Evolutionary conservation across 2,797 vertebrate species (phyloP).

Genomic region (Melanotaenia boesemani): DNA sequence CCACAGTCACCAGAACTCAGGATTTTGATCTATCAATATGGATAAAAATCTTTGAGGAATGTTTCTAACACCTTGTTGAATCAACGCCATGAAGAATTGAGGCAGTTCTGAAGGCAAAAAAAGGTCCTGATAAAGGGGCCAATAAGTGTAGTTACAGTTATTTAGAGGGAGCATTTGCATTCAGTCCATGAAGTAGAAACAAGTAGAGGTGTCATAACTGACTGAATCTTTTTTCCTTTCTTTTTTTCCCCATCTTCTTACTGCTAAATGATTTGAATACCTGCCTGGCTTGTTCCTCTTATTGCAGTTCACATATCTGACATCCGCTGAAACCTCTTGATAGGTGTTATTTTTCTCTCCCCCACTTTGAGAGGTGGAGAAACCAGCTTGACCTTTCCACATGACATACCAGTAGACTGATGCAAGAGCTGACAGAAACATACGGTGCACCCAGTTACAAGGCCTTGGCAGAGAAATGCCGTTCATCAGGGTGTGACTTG

Average conservation of each 20-base stretch:
- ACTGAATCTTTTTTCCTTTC: background rate
- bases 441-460: constrained; percentile 45
- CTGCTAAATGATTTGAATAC: constrained; percentile 36
- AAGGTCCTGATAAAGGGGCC: too few species aligned
- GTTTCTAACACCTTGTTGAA: too few species aligned
- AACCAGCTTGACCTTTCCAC: constrained; percentile 77
- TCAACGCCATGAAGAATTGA: too few species aligned
- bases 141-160: too few species aligned
- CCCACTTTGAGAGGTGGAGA: constrained; percentile 52
- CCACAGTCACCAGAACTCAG: too few species aligned
- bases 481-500: constrained; percentile 49
- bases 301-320: constrained; percentile 54
- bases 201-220: too few species aligned
- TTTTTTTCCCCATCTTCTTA: background rate
- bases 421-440: constrained; percentile 69
- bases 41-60: too few species aligned
- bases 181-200: too few species aligned
- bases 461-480: constrained; percentile 40
- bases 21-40: too few species aligned
- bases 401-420: constrained; percentile 71
- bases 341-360: constrained; percentile 39
- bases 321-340: constrained; percentile 57
- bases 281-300: constrained; percentile 19
- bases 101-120: too few species aligned
- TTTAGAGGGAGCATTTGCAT: too few species aligned